Base-by-base conservation (phyloP, 2,888 invertebrate species). In the Lithosia quadra region DNA sequence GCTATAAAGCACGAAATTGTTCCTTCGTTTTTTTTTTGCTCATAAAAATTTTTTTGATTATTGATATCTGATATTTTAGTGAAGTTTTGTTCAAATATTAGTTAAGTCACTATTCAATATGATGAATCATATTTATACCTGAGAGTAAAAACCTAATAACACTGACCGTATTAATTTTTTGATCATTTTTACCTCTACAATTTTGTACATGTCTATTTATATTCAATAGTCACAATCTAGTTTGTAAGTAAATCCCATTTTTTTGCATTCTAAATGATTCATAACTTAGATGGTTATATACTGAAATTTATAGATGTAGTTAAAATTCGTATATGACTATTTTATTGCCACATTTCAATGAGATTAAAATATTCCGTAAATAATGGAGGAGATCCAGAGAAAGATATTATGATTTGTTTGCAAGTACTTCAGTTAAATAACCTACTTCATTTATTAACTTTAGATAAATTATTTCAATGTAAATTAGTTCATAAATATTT, bases 91-190 rank as follows among this genome's bases (percentile, higher is more conserved):
- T 61, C 43, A 67, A 68, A 66, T 68, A 60, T 63, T n/a, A 65
- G 62, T 33, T 43, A 55, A 77, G 70, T 66, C 71, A 73, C 73
- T 75, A 65, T 62, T 68, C 61, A 73, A 75, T 74, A 72, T 72
- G 72, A 79, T 79, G 75, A 79, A 76, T 79, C 75, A 79, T 68
- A 70, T 73, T 58, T 55, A 21, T 70, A 66, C 63, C 59, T 72
- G 65, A 65, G 66, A 66, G 10, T 39, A 71, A 68, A 72, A 68
- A 75, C 55, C 59, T 73, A 73, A 72, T 72, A 71, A 73, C 49
- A 34, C 67, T 22, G 59, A 69, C 65, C 72, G 68, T 59, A 53
- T 58, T 63, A 65, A 72, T 49, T 79, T 73, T 74, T 78, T 72
- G 49, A 74, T 61, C 24, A 62, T 64, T 62, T 64, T 62, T 67